Evolutionary conservation across 2,113 vertebrate species (phyloP).

Genomic region (Cryptotis parvus): DNA sequence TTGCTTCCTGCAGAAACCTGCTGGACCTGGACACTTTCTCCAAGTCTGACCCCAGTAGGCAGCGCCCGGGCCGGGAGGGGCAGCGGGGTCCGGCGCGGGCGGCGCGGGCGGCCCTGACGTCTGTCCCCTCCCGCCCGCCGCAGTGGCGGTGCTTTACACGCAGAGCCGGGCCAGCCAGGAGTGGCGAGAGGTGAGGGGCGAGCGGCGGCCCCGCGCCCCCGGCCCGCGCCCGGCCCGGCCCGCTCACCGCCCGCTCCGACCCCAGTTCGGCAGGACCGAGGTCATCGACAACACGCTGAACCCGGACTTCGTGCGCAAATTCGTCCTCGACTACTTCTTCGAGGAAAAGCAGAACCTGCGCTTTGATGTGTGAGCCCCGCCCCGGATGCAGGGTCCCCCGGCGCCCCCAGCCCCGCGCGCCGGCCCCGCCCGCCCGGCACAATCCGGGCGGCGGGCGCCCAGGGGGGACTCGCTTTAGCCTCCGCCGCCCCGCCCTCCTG

Average conservation of each 20-base stretch:
- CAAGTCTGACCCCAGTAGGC: constrained; percentile 96
- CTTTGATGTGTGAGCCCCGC: constrained; percentile 95
- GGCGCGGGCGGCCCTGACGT: constrained; percentile 35
- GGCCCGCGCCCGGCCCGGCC: neutral
- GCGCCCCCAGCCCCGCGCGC: neutral
- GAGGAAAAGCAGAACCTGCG: constrained; percentile 98
- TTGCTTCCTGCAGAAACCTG: constrained; percentile 90
- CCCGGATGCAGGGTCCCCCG: neutral
- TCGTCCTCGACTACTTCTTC: constrained; percentile 98
- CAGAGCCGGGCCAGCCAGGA: constrained; percentile 82
- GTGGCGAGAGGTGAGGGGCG: constrained; percentile 77
- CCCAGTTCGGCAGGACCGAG: constrained; percentile 95
- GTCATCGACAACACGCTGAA: constrained; percentile 98
- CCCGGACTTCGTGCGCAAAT: constrained; percentile 97
- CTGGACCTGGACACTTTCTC: constrained; percentile 97
- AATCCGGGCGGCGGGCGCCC: neutral
- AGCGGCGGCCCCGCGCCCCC: neutral
- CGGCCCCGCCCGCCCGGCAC: neutral
- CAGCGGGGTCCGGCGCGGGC: neutral
- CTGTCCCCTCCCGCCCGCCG: constrained; percentile 20
- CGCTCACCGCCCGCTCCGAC: neutral
- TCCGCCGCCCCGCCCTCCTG: too few relatives aligned
- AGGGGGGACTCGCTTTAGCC: neutral
- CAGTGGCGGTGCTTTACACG: constrained; percentile 82
- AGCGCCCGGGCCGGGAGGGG: neutral